phyloP scores from a whole-genome alignment of 2,797 vertebrate genomes.

The Gambelia wislizenii region DNA sequence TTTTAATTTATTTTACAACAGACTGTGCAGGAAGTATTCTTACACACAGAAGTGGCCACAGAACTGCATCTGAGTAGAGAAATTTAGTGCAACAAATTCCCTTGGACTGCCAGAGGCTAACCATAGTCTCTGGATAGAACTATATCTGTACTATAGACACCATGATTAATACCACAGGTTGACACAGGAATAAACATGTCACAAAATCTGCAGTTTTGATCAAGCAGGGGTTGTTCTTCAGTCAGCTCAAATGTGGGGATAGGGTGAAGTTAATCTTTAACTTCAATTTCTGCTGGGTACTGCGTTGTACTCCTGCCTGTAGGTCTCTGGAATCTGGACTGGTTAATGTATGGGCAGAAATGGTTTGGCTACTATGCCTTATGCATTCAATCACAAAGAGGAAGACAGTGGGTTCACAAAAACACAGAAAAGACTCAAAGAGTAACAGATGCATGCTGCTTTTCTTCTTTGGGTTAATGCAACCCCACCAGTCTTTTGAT shows the following conservation, averaged over 20 bases:
- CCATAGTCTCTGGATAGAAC: not conserved
- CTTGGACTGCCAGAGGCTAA: not conserved
- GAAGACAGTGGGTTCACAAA: not conserved
- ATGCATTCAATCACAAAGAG: not conserved
- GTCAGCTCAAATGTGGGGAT: not conserved
- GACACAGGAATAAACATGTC: not conserved
- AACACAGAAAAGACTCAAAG: not conserved
- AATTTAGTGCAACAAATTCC: not conserved
- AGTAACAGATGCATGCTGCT: not conserved
- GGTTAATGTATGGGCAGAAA: not conserved
- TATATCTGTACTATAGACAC: not conserved
- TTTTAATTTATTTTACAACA: too few relatives aligned
- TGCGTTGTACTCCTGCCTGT: not conserved
- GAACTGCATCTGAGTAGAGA: not conserved
- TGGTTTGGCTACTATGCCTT: not conserved
- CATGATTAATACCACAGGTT: not conserved
- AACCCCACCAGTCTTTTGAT: slow-evolving; percentile 89
- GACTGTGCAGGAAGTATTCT: too few relatives aligned
- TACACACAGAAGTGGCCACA: too few relatives aligned
- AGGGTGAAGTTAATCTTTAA: not conserved
- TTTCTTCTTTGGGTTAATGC: slow-evolving; percentile 68
- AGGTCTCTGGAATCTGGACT: slow-evolving; percentile 6
- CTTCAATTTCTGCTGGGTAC: not conserved
- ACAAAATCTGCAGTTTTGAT: not conserved
- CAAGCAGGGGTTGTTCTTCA: not conserved